Evolutionary conservation across 2,797 vertebrate species (phyloP).

Genomic region (Thamnophis elegans): DNA sequence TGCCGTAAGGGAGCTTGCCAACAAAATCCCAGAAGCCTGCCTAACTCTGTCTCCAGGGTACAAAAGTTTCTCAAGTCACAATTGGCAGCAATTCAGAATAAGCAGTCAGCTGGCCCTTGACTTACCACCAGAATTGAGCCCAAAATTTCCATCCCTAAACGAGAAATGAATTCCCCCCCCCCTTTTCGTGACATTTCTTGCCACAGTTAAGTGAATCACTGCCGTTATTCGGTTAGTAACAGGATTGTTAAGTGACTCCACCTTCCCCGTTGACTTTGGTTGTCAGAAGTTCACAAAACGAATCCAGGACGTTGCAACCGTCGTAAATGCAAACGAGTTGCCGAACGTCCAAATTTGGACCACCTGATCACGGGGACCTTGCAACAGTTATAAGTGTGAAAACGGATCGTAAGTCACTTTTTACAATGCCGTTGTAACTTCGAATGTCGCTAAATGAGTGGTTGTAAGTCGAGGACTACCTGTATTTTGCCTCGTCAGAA

Average conservation of each 20-base stretch:
- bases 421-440: not conserved
- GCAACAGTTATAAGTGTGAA: not conserved
- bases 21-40: not conserved
- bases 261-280: accelerated
- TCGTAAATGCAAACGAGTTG: not conserved
- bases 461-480: not conserved
- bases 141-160: not conserved
- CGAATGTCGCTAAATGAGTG: not conserved
- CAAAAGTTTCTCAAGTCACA: not conserved
- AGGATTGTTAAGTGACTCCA: not conserved
- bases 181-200: not conserved
- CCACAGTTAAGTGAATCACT: not conserved
- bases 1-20: not conserved
- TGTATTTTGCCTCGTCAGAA: not conserved
- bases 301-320: not conserved
- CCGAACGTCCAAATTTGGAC: not conserved
- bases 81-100: not conserved
- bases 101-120: not conserved
- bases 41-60: not conserved
- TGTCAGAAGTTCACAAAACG: not conserved
- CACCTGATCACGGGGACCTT: not conserved
- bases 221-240: not conserved
- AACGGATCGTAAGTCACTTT: not conserved
- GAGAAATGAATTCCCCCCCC: not conserved
- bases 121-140: not conserved